phyloP scores from a whole-genome alignment of 2,888 invertebrate species.

The Conops quadrifasciatus region DNA sequence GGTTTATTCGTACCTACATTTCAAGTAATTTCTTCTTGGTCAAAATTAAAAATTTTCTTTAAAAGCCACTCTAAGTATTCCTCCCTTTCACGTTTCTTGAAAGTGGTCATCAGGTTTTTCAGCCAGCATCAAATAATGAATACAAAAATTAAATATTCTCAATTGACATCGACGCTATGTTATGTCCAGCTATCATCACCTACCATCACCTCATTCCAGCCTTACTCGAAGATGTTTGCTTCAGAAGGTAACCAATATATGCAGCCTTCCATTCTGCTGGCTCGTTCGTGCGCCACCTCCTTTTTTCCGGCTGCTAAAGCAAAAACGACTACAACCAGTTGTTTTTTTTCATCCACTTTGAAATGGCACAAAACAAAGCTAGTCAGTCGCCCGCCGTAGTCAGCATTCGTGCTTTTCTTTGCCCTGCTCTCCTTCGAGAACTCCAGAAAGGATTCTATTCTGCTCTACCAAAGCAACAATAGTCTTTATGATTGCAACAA shows the following conservation, averaged over 20 bases:
- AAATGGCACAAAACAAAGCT: conserved; percentile 40
- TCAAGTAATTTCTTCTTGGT: too few relatives aligned
- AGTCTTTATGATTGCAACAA: conserved; percentile 32
- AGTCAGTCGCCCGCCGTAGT: too few relatives aligned
- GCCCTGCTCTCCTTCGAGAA: conserved; percentile 31
- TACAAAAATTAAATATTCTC: conserved; percentile 2
- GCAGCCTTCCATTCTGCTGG: too few relatives aligned
- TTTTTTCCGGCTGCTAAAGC: too few relatives aligned
- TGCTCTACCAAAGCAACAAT: conserved; percentile 27
- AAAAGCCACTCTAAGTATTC: too few relatives aligned
- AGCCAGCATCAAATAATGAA: not conserved
- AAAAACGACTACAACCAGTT: not conserved
- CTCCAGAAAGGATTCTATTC: conserved; percentile 26
- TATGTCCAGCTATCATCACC: too few relatives aligned
- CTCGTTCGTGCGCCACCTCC: too few relatives aligned
- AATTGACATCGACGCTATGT: conserved; percentile 19
- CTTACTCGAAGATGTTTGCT: not conserved
- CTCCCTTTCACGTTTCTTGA: too few relatives aligned
- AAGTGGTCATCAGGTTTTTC: not conserved
- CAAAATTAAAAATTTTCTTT: too few relatives aligned
- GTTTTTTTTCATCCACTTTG: not conserved
- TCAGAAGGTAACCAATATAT: conserved; percentile 2
- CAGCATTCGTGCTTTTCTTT: too few relatives aligned
- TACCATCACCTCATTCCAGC: not conserved
- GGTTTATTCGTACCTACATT: too few relatives aligned